These are phyloP conservation scores for Malurus alboscapulatus DNA, from an alignment of 2,113 vertebrate genomes.

Conservation along the genomic window DNA sequence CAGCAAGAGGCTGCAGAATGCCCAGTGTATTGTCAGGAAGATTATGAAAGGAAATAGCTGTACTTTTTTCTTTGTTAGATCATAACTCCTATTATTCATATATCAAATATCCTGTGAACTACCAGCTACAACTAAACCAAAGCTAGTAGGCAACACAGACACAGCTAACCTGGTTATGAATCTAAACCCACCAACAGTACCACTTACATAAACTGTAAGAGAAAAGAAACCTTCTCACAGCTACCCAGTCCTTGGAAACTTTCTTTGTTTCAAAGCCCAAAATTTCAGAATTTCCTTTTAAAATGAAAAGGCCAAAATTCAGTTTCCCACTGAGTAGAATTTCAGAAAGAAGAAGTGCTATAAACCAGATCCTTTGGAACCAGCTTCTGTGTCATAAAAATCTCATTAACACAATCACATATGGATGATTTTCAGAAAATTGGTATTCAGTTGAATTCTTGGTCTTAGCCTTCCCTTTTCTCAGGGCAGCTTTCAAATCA, in stretches of 20 bases:
- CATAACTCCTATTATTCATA: neutral
- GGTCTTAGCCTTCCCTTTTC: neutral
- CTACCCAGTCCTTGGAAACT: neutral
- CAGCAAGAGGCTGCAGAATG: neutral
- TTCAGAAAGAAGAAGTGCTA: neutral
- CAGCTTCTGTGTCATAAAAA: neutral
- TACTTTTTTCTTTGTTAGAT: neutral
- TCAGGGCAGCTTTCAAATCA: neutral
- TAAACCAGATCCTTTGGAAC: neutral
- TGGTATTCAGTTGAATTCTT: neutral
- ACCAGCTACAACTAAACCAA: neutral
- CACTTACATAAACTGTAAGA: neutral
- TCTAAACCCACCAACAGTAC: neutral
- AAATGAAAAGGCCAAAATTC: neutral
- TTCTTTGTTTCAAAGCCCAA: neutral
- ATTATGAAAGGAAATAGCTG: neutral
- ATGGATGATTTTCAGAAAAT: neutral
- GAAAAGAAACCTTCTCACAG: neutral
- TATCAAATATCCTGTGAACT: neutral
- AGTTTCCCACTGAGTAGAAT: neutral
- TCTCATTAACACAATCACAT: neutral
- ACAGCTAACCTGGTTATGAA: neutral
- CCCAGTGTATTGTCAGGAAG: neutral
- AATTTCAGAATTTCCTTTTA: neutral
- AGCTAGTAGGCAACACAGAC: accelerated